Percentiles rank a stretch among this genome's conserved stretches.
Evolutionary conservation across 2,113 vertebrate genomes (phyloP).

Genomic region (Pavo muticus): DNA sequence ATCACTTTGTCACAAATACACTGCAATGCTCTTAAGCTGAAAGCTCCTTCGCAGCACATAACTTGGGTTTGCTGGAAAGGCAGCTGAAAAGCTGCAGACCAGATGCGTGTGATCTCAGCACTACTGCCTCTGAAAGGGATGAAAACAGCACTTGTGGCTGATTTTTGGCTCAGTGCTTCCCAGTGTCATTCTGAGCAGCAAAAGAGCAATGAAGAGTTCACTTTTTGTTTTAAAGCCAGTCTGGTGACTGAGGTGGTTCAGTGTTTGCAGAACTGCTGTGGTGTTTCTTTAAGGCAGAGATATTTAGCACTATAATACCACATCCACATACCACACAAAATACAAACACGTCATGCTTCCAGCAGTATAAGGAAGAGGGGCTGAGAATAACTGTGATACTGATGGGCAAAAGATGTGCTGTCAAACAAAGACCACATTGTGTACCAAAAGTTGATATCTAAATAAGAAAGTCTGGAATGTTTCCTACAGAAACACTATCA

Average conservation of each 20-base stretch:
- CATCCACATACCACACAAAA: no score
- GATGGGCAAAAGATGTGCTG: not conserved
- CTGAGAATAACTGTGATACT: not conserved
- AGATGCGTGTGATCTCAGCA: conserved; percentile 14
- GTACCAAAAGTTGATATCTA: not conserved
- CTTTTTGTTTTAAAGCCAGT: not conserved
- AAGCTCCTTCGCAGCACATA: not conserved
- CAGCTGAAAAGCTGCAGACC: conserved; percentile 7
- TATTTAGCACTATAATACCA: not conserved
- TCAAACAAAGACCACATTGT: not conserved
- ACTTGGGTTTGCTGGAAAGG: not conserved
- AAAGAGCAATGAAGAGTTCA: not conserved
- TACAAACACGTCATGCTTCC: not conserved
- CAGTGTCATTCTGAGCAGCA: not conserved
- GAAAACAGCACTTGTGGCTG: not conserved
- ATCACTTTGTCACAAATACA: not conserved
- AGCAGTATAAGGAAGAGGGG: fast-evolving
- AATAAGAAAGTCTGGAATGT: not conserved
- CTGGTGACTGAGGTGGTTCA: not conserved
- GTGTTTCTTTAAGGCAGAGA: not conserved
- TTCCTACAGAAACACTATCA: not conserved
- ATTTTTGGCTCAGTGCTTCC: not conserved
- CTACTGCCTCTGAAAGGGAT: not conserved
- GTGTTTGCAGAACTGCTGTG: not conserved
- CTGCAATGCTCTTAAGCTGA: not conserved